Percentiles rank a stretch among this genome's conserved stretches.
These are phyloP conservation scores for Phenganax subtilis DNA, from an alignment of 92 coral and sea anemone genomes.

Conservation along the genomic window DNA sequence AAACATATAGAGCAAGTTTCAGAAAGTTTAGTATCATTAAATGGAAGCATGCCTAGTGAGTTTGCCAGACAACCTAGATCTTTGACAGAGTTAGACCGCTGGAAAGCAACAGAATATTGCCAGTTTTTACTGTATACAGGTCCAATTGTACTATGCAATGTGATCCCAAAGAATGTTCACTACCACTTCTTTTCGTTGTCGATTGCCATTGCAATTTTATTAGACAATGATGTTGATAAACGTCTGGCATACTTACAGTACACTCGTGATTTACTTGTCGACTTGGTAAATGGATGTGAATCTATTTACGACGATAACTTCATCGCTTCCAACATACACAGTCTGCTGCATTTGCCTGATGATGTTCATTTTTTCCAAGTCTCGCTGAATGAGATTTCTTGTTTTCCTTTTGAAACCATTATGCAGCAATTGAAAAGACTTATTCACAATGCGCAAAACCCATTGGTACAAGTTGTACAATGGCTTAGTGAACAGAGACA, in stretches of 20 bases:
- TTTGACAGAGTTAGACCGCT: not conserved
- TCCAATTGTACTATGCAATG: not conserved
- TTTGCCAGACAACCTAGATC: not conserved
- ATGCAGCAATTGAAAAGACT: not conserved
- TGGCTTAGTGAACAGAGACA: not conserved
- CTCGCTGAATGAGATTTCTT: not conserved
- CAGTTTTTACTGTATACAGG: not conserved
- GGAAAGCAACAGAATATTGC: conserved; percentile 3
- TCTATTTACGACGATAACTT: not conserved
- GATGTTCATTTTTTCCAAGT: not conserved
- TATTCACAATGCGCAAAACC: not conserved
- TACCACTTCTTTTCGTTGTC: not conserved
- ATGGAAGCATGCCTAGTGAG: conserved; percentile 15
- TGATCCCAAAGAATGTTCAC: not conserved
- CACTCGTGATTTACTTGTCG: not conserved
- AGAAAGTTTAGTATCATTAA: not conserved
- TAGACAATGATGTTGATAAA: not conserved
- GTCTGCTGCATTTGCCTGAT: not conserved
- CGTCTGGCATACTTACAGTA: not conserved
- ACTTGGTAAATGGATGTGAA: not conserved
- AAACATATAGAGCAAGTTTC: not conserved
- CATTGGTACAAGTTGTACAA: not conserved
- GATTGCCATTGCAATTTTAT: not conserved
- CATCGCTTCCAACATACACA: not conserved
- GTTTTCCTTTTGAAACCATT: not conserved